Evolutionary conservation across 2,888 invertebrate genomes (phyloP), one percentile per base, ranked within the genome.

Genomic region (Drymonia ruficornis): DNA sequence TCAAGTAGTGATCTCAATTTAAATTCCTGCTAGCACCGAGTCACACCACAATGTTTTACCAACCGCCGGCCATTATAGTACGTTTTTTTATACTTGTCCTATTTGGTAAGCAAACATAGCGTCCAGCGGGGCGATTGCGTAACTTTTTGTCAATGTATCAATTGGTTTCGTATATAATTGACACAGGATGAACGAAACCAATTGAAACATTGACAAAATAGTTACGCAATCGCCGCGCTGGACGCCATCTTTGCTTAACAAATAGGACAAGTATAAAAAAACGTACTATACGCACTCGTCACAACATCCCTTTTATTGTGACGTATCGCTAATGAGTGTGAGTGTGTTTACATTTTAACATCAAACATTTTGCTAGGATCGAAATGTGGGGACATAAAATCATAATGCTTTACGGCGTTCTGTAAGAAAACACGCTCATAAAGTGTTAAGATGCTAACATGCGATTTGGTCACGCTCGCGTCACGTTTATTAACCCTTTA

Each of bases 381-480:
- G 60, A 66, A 72, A 72, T 67, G 56, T 63, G 65, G 59, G 55
- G 56, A 63, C 59, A 63, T 61, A 59, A 70, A 71, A 67, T 67
- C 66, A 65, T 61, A 66, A 61, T 64, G 59, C 53, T 70, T 72
- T 64, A 74, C 63, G 53, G 67, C 65, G 55, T 66, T 67, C 68
- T 66, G 65, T 73, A 73, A 75, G 70, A 74, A 78, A 81, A 80
- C 77, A 70, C 46, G 61, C 59, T 74, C 74, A 71, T 78, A 75
- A 80, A 78, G 71, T 49, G 72, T 72, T 73, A 75, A 76, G 74
- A 75, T 63, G 74, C 67, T 64, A 64, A 60, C 65, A 63, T 70
- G 72, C 62, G 67, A 53, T 62, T 57, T 63, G 61, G 63, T 67
- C 72, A 78, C 79, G 75, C 64, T 53, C 48, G 23, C 57, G 61